phyloP scores from a whole-genome alignment of 2,797 vertebrate genomes.

The Gadopsis marmoratus region DNA sequence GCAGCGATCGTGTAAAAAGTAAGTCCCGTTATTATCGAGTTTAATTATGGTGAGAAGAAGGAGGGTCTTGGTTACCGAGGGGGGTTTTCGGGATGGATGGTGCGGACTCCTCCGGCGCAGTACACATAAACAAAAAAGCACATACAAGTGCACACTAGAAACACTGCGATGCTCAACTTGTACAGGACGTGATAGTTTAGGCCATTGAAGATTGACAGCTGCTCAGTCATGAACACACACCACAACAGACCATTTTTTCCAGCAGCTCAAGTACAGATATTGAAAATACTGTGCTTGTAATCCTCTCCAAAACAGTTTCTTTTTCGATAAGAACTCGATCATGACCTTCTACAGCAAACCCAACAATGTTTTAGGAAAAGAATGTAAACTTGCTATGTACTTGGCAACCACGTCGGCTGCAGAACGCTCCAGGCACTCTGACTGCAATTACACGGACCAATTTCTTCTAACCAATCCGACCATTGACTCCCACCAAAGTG shows the following conservation, averaged over 20 bases:
- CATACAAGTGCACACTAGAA: constrained; percentile 3
- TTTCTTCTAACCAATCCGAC: constrained; percentile 31
- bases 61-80: constrained; percentile 55
- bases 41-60: constrained; percentile 70
- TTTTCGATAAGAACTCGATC: neutral
- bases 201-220: neutral
- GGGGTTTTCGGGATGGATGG: constrained; percentile 37
- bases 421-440: neutral
- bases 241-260: neutral
- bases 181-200: neutral
- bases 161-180: neutral
- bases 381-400: constrained; percentile 27
- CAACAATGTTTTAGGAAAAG: constrained; percentile 25
- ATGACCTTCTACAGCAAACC: neutral
- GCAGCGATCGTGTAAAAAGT: constrained; percentile 52
- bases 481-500: constrained; percentile 22
- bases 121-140: constrained; percentile 44
- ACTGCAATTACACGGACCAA: constrained; percentile 13
- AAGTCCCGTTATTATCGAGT: constrained; percentile 76
- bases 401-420: neutral
- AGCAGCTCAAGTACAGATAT: neutral
- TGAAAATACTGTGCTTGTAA: constrained; percentile 5
- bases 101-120: constrained; percentile 20
- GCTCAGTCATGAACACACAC: neutral
- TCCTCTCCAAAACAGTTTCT: neutral